A percentile compares a stretch with the other conserved stretches of the same genome.
Conservation (phyloP, 2,797 vertebrate genomes). For the Echiichthys vipera region DNA sequence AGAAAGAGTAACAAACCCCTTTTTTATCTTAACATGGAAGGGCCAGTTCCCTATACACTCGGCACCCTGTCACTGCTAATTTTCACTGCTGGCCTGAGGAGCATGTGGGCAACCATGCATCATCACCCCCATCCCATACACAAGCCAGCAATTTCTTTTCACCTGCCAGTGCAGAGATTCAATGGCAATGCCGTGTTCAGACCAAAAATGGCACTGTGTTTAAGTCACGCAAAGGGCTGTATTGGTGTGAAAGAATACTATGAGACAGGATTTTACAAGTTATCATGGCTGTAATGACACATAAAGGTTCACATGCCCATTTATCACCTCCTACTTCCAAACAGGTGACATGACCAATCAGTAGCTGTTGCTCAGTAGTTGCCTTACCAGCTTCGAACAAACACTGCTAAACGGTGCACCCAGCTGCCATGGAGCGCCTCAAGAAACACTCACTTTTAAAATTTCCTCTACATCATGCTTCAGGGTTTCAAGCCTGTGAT, state of each 20-base stretch:
- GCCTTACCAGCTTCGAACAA: background rate
- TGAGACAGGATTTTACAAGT: conserved; percentile 11
- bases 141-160: conserved; percentile 4
- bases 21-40: background rate
- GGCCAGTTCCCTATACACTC: background rate
- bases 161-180: conserved; percentile 16
- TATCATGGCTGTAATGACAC: background rate
- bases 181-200: background rate
- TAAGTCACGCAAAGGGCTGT: background rate
- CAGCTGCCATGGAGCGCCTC: background rate
- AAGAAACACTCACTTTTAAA: background rate
- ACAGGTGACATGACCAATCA: background rate
- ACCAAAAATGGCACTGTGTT: conserved; percentile 4
- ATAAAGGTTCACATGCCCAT: background rate
- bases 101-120: conserved; percentile 7
- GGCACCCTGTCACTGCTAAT: conserved; percentile 1
- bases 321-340: background rate
- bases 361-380: background rate
- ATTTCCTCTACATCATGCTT: background rate
- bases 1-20: background rate
- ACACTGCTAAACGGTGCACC: background rate
- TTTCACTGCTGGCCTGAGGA: background rate
- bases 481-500: background rate
- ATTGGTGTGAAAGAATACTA: background rate
- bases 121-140: conserved; percentile 5